Percentiles rank a stretch among this genome's conserved stretches.
Conservation (phyloP, 2,888 invertebrate genomes). For the Palloptera scutellata region DNA sequence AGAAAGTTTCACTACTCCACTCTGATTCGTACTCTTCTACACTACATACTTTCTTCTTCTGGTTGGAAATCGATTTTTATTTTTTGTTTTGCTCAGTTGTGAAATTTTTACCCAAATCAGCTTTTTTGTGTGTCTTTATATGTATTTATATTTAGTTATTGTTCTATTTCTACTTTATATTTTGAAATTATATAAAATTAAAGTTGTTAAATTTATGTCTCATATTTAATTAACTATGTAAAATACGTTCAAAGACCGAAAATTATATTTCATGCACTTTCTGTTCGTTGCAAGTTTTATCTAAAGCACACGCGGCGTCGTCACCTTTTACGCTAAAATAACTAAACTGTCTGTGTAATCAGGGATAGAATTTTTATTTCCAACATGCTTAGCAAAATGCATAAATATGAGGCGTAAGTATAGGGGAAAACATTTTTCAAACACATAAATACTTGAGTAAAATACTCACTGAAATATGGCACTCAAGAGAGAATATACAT, state of each 20-base stretch:
- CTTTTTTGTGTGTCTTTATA: neutral
- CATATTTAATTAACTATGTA: neutral
- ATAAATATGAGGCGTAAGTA: neutral
- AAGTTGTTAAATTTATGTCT: neutral
- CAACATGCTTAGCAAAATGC: too few relatives aligned
- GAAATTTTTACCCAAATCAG: too few relatives aligned
- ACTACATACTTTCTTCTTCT: too few relatives aligned
- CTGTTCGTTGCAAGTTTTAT: constrained; percentile 6
- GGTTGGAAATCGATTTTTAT: constrained; percentile 1
- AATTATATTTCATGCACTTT: neutral
- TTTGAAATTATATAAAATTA: neutral
- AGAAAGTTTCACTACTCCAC: neutral
- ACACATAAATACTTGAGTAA: neutral
- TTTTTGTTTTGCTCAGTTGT: neutral
- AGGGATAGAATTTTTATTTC: constrained; percentile 3
- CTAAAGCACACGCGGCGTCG: constrained; percentile 22
- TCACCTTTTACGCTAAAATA: constrained; percentile 19
- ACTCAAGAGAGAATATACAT: too few relatives aligned
- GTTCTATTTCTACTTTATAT: neutral
- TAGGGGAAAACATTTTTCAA: constrained; percentile 12
- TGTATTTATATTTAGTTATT: neutral
- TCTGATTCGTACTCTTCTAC: neutral
- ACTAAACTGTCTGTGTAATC: constrained; percentile 14
- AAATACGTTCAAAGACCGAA: neutral
- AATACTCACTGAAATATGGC: neutral